Percentiles rank a stretch among this genome's conserved stretches.
Conservation (phyloP, 92 coral and sea anemone species). For the Palythoa grandis region DNA sequence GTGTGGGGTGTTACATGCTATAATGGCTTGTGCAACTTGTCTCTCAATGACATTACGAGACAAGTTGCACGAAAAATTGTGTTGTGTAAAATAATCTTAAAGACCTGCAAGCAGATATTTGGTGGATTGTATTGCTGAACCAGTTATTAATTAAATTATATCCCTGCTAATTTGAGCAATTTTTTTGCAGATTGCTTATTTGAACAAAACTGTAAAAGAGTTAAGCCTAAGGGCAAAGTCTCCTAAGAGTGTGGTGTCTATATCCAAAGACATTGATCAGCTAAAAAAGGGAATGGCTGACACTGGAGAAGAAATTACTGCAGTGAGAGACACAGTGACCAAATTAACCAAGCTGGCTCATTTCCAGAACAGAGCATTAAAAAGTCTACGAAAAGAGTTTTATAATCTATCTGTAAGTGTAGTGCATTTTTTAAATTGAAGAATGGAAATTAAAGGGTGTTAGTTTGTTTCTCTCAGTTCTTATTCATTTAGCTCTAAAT, state of each 20-base stretch:
- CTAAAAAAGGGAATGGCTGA: constrained; percentile 91
- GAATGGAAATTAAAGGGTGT: not conserved
- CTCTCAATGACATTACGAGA: too few species aligned
- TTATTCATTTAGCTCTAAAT: not conserved
- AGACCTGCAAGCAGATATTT: too few species aligned
- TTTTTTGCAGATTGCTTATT: constrained; percentile 65
- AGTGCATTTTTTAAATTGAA: not conserved
- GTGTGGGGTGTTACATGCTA: too few species aligned
- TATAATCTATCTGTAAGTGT: constrained; percentile 80
- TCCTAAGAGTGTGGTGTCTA: constrained; percentile 67
- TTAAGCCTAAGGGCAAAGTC: constrained; percentile 55
- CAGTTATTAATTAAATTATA: too few species aligned
- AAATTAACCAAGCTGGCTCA: constrained; percentile 72
- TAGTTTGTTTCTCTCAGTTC: not conserved
- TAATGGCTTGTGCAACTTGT: too few species aligned
- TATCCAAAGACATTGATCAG: constrained; percentile 67
- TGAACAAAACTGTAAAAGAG: constrained; percentile 67
- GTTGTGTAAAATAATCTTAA: too few species aligned
- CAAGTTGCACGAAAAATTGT: too few species aligned
- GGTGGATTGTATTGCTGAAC: too few species aligned
- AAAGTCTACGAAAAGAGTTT: constrained; percentile 45
- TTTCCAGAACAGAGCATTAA: constrained; percentile 56
- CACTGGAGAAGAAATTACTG: constrained; percentile 77
- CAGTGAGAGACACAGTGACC: constrained; percentile 69
- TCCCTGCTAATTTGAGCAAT: not conserved